Evolutionary conservation across 92 coral and sea anemone genomes (phyloP).

Genomic region (Parazoanthus atlanticus): DNA sequence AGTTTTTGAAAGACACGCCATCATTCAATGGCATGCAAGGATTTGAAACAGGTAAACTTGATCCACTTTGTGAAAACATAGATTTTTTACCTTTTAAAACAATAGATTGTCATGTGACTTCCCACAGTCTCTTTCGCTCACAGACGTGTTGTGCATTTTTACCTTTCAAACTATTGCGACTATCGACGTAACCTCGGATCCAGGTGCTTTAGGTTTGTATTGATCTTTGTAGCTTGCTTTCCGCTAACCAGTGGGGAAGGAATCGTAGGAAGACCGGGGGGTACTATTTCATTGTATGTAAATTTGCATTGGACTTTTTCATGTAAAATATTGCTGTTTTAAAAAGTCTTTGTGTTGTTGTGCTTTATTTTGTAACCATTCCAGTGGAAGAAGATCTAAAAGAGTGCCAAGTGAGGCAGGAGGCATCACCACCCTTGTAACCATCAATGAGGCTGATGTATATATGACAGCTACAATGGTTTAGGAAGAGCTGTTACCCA

Average conservation of each 20-base stretch:
- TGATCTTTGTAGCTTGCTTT: no score
- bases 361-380: slow-evolving; percentile 24
- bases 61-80: slow-evolving; percentile 15
- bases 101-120: slow-evolving; percentile 25
- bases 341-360: slow-evolving; percentile 34
- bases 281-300: no score
- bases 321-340: not conserved
- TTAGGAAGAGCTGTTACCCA: no score
- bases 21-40: slow-evolving; percentile 43
- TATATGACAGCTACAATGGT: no score
- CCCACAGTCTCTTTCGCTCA: not conserved
- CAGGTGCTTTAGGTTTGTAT: no score
- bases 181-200: no score
- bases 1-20: slow-evolving; percentile 22
- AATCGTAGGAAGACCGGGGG: no score
- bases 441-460: no score
- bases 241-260: no score
- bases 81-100: slow-evolving; percentile 21
- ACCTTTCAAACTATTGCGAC: no score
- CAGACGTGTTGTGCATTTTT: no score
- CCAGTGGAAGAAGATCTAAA: slow-evolving; percentile 39
- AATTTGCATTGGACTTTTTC: slow-evolving; percentile 7
- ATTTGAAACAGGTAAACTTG: slow-evolving; percentile 33
- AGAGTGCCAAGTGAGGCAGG: slow-evolving; percentile 25
- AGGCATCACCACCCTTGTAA: not conserved